Percentiles rank a stretch among this genome's conserved stretches.
Conservation (phyloP, 1,140 invertebrate species). For the Drosophila neocordata region DNA sequence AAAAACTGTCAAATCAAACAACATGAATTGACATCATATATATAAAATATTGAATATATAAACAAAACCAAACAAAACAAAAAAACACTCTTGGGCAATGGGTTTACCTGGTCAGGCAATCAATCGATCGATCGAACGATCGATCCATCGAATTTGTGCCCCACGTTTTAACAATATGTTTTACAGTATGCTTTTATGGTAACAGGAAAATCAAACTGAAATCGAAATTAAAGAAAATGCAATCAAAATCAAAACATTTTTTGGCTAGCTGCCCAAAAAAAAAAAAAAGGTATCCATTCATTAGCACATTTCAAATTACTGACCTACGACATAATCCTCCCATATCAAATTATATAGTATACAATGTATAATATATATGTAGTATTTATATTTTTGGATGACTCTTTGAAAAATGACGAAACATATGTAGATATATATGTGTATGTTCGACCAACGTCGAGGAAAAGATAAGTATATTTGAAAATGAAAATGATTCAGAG, state of each 20-base stretch:
- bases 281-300: constrained; percentile 2
- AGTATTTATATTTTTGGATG: constrained; percentile 20
- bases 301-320: constrained; percentile 40
- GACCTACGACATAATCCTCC: constrained; percentile 65
- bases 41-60: constrained; percentile 53
- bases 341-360: no score
- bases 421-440: constrained; percentile 47
- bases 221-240: constrained; percentile 22
- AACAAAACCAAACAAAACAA: background rate
- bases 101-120: constrained; percentile 30
- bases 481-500: constrained; percentile 34
- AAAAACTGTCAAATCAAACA: constrained; percentile 39
- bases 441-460: constrained; percentile 37
- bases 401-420: constrained; percentile 55
- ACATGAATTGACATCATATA: constrained; percentile 49
- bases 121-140: constrained; percentile 23
- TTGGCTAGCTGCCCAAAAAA: constrained; percentile 38
- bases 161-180: constrained; percentile 54
- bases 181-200: no score
- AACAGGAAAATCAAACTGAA: background rate
- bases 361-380: constrained; percentile 6
- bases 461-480: constrained; percentile 24
- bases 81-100: background rate
- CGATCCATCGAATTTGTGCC: constrained; percentile 42
- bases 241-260: constrained; percentile 33